Base-by-base conservation (phyloP, 2,113 vertebrate genomes). In the Numenius arquata region DNA sequence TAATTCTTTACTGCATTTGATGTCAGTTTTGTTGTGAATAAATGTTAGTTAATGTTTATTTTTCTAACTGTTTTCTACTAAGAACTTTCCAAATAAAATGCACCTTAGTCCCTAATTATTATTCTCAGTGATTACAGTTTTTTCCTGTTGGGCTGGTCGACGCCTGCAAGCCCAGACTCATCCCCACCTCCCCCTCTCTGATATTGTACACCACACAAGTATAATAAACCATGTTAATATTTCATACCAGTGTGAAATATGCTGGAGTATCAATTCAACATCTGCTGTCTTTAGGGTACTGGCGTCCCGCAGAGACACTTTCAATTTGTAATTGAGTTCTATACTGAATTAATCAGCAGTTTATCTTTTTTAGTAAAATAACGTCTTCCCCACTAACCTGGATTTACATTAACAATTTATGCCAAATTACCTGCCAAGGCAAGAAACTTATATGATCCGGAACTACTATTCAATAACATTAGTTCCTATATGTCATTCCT, bases 271-370 rank as follows among this genome's bases (percentile, higher is more conserved):
- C 98, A 99, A 98, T 98, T 98, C 98, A 98, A 98, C 99, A 99
- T 99, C 99, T 99, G 99, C 97, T 98, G 98, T 98, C 98, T 98
- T 98, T 97, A 98, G 98, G 98, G 98, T 98, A 97, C 92, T 18
- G 97, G 97, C 96, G 34, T 97, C 98, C 99, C 98, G 98, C 98
- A 98, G 99, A 99, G 99, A 98, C 98, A 98, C 98, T 99, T 99
- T 99, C 99, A 98, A 99, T 99, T 99, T 99, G 98, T 99, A 99
- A 99, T 99, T 99, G 99, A 98, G 98, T 98, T 98, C 98, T 99
- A 99, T 99, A 98, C 99, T 99, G 99, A 99, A 99, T 99, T 99
- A 99, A 99, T 99, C 99, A 99, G 98, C 98, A 99, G 98, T 99
- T 99, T 99, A 99, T 99, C 98, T 98, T 98, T 99, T 98, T 99